Percentiles rank a stretch among this genome's conserved stretches.
Conservation (phyloP, 2,113 vertebrate genomes). For the Willisornis vidua region DNA sequence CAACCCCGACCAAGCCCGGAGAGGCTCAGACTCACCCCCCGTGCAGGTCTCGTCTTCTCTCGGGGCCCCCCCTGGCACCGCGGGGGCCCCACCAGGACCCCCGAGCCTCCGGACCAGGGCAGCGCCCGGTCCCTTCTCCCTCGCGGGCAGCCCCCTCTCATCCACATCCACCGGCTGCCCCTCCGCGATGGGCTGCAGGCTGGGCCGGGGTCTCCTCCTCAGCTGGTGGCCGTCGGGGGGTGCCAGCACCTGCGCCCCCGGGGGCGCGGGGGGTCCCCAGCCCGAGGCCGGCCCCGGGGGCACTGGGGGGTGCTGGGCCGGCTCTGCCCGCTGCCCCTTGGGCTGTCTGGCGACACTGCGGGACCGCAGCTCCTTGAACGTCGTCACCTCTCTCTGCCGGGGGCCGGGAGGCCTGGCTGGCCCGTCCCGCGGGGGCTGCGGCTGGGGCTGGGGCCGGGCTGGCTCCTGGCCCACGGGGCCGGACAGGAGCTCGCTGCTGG, state of each 20-base stretch:
- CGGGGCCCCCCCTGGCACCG: neutral
- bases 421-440: slow-evolving; percentile 60
- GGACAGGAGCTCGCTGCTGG: slow-evolving; percentile 42
- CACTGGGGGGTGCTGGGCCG: neutral
- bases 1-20: neutral
- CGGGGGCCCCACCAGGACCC: neutral
- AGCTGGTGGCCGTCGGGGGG: slow-evolving; percentile 75
- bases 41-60: neutral
- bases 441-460: slow-evolving; percentile 80
- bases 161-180: slow-evolving; percentile 68
- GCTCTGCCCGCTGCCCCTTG: slow-evolving; percentile 66
- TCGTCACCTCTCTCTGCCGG: slow-evolving; percentile 83
- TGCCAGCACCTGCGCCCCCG: slow-evolving; percentile 31
- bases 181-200: slow-evolving; percentile 80
- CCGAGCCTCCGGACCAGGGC: neutral
- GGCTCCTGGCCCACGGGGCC: neutral
- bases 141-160: slow-evolving; percentile 56
- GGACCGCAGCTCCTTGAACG: slow-evolving; percentile 91
- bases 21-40: neutral
- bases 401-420: slow-evolving; percentile 22
- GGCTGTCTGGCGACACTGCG: slow-evolving; percentile 75
- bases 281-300: accelerated
- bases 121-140: neutral
- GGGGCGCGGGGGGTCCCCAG: slow-evolving; percentile 41
- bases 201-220: slow-evolving; percentile 74